These are phyloP conservation scores for Saturnia japonica DNA, from an alignment of 2,888 invertebrate genomes.

Conservation along the genomic window DNA sequence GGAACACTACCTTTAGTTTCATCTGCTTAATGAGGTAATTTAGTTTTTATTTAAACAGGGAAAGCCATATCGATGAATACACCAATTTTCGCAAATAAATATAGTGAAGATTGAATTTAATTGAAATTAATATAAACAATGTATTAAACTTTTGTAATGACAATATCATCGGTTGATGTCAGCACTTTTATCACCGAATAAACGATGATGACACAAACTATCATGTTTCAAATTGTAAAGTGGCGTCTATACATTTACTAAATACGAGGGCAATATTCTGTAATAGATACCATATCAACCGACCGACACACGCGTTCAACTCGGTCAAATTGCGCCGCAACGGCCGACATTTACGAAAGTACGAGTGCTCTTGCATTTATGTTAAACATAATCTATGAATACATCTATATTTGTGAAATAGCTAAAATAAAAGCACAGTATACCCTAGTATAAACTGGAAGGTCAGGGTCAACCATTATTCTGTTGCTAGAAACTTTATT, in stretches of 20 bases:
- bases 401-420: conserved; percentile 39
- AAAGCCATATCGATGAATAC: not conserved
- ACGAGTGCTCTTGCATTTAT: conserved; percentile 31
- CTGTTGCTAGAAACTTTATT: not conserved
- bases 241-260: conserved; percentile 4
- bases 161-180: not conserved
- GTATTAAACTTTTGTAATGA: not conserved
- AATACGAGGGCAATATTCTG: conserved; percentile 17
- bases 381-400: conserved; percentile 37
- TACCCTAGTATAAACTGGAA: not conserved
- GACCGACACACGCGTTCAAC: conserved; percentile 42
- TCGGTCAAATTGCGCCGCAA: conserved; percentile 42
- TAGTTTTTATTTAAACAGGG: not conserved
- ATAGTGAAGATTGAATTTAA: too few species aligned
- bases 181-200: not conserved
- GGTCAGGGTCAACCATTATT: not conserved
- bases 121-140: not conserved
- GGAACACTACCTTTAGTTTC: too few species aligned
- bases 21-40: not conserved
- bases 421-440: conserved; percentile 32
- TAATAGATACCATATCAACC: conserved; percentile 44
- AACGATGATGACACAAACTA: not conserved
- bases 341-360: conserved; percentile 42
- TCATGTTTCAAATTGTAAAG: conserved; percentile 15
- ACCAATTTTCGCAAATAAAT: not conserved